These are phyloP conservation scores for Rhodophaea formosa DNA, from an alignment of 2,888 invertebrate species.

Conservation along the genomic window DNA sequence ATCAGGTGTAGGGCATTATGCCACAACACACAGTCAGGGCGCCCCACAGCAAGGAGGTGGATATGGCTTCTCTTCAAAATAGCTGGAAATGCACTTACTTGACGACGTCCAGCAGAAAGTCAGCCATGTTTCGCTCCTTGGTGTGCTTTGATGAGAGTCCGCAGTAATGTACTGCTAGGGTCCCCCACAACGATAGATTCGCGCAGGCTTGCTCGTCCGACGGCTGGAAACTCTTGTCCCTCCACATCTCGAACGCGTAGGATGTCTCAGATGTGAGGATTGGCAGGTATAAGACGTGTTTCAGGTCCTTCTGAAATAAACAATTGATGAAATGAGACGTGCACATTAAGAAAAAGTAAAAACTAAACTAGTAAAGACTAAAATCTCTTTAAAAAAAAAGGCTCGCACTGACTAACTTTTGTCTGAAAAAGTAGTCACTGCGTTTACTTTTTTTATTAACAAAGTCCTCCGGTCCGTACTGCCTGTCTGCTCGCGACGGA, in stretches of 20 bases:
- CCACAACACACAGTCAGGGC: too few species aligned
- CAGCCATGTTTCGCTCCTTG: slow-evolving; percentile 86
- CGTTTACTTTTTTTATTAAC: too few species aligned
- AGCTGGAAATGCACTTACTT: slow-evolving; percentile 82
- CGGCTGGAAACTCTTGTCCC: slow-evolving; percentile 81
- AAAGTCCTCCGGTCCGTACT: too few species aligned
- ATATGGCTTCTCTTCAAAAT: not conserved
- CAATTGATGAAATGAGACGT: not conserved
- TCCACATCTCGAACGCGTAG: slow-evolving; percentile 86
- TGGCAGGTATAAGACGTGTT: slow-evolving; percentile 82
- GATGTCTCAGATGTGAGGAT: slow-evolving; percentile 82
- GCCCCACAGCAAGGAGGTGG: too few species aligned
- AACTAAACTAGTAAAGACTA: too few species aligned
- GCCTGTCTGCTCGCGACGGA: too few species aligned
- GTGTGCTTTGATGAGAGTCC: slow-evolving; percentile 85
- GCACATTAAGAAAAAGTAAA: too few species aligned
- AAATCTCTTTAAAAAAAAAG: too few species aligned
- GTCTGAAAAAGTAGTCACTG: too few species aligned
- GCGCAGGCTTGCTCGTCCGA: slow-evolving; percentile 86
- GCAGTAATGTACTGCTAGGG: slow-evolving; percentile 85
- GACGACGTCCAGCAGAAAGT: slow-evolving; percentile 89
- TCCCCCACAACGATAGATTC: slow-evolving; percentile 86
- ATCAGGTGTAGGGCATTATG: too few species aligned
- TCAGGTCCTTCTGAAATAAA: slow-evolving; percentile 52
- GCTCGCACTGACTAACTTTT: too few species aligned